Evolutionary conservation across 2,888 invertebrate genomes (phyloP).

Genomic region (Chloromyia formosa): DNA sequence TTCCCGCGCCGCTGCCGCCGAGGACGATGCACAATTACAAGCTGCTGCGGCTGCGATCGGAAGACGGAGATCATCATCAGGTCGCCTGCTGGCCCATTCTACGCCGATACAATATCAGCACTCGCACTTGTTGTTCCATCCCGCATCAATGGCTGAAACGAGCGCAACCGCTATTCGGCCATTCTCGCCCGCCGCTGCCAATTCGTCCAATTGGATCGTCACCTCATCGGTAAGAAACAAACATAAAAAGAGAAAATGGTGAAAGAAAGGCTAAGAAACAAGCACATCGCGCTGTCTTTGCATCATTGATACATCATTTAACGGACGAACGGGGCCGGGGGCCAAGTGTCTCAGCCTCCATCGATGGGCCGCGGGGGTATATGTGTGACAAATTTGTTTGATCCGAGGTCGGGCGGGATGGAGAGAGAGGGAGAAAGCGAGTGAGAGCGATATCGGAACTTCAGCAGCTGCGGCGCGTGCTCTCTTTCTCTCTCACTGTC

Average conservation of each 20-base stretch:
- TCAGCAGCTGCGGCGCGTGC: too few species aligned
- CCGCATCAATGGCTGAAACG: background rate
- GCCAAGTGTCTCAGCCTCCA: too few species aligned
- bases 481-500: too few species aligned
- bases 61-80: background rate
- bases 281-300: too few species aligned
- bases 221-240: constrained; percentile 28
- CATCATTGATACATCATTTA: background rate
- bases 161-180: background rate
- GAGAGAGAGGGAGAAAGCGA: too few species aligned
- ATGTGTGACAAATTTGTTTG: too few species aligned
- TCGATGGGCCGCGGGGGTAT: too few species aligned
- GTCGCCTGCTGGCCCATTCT: background rate
- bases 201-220: background rate
- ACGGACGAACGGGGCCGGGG: background rate
- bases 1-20: background rate
- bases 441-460: too few species aligned
- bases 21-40: background rate
- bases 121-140: background rate
- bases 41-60: background rate
- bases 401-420: too few species aligned
- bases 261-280: constrained; percentile 1
- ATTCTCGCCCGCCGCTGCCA: background rate
- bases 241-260: background rate
- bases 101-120: background rate